Evolutionary conservation across 2,888 invertebrate genomes (phyloP), one percentile per base, ranked within the genome.

Genomic region (Hedya salicella): DNA sequence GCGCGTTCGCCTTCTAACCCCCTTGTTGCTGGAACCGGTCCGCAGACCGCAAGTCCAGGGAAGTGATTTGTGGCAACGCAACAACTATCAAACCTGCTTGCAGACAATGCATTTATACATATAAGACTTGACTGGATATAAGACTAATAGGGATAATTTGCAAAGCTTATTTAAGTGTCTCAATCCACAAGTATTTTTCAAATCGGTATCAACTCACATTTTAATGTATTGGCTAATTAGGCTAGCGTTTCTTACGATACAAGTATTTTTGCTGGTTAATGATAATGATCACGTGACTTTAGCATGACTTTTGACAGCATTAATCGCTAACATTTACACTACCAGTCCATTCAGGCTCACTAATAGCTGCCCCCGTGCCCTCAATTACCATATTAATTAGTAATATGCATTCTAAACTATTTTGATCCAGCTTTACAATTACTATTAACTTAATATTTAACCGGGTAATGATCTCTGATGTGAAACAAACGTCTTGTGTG

Each of bases 301-400:
- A n/a, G 36, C 48, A 21, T 59, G 48, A 36, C 16, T 32, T 32
- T 3, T 16, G 32, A 49, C 14, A 46, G 32, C 49, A 39, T 49
- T 49, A 39, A 36, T 9, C 39, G 21, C 21, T 60, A 60, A 60
- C 48, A 13, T 36, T 19, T n/a, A n/a, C n/a, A 49, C 39, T 48
- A 61, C 54, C 53, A 48, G 60, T 54, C 30, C 21, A 66, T 42
- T 66, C 54, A 46, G 52, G 59, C 60, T 60, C 39, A 42, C 48
- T 61, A 66, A 66, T 66, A 40, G 40, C 48, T 30, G 61, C n/a
- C 54, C 60, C 16, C 66, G 48, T 54, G 61, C 54, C 61, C 66
- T 61, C 61, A 61, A 66, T 66, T 54, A 66, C 16, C 17, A 19
- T 4, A n/a, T 19, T 66, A 48, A 66, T 61, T 61, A 42, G n/a